A percentile compares a stretch with the other conserved stretches of the same genome.
phyloP scores from a whole-genome alignment of 2,888 invertebrate species.

The Cotesia congregata region DNA sequence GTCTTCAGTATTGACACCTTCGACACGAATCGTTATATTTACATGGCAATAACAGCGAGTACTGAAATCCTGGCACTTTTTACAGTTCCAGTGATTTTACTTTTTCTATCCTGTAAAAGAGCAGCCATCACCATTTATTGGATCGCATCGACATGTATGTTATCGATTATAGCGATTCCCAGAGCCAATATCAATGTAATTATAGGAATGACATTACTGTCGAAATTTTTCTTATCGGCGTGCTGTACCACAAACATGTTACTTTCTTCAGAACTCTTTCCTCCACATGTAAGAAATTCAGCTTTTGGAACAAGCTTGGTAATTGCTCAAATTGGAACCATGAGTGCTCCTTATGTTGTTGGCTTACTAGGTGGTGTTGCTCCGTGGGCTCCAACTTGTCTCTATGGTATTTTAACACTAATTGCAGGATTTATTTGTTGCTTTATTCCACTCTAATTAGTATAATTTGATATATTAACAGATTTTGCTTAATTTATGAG shows the following conservation, averaged over 20 bases:
- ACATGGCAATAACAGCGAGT: neutral
- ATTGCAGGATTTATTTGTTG: too few species aligned
- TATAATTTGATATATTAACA: too few species aligned
- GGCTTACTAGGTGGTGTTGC: neutral
- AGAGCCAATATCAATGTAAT: constrained; percentile 42
- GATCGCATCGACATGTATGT: neutral
- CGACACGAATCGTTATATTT: neutral
- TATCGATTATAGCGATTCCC: neutral
- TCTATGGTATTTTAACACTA: neutral
- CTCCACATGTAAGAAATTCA: neutral
- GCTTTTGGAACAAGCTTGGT: neutral
- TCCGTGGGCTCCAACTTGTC: constrained; percentile 45
- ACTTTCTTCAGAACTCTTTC: neutral
- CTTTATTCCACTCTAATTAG: too few species aligned
- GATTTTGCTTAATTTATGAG: too few species aligned
- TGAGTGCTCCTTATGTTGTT: neutral
- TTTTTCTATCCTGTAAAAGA: neutral
- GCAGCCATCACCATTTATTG: neutral
- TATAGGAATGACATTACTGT: constrained; percentile 71
- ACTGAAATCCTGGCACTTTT: constrained; percentile 53
- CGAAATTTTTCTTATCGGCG: constrained; percentile 73
- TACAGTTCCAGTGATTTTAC: neutral
- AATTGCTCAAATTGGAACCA: neutral
- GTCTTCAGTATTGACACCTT: neutral
- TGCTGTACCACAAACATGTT: constrained; percentile 72